Evolutionary conservation across 2,888 invertebrate species (phyloP).

Genomic region (Ophion slaviceki): DNA sequence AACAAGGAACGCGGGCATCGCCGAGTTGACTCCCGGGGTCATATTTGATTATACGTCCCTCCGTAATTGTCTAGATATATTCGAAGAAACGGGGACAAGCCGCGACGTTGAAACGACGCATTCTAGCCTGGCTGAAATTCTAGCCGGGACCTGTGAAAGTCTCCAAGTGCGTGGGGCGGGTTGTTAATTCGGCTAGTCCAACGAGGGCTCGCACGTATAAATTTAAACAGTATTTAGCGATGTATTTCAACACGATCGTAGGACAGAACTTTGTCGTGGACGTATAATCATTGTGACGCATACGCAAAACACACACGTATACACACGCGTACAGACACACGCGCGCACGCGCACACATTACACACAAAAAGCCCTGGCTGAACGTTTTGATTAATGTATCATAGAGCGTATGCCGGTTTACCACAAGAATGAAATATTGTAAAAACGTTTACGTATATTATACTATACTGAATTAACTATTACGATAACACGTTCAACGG

Average conservation of each 20-base stretch:
- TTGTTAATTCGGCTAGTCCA: background rate
- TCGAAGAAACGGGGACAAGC: background rate
- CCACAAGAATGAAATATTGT: constrained; percentile 76
- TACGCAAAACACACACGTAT: background rate
- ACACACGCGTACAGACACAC: constrained; percentile 10
- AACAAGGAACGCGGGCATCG: too few species aligned
- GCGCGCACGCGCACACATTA: background rate
- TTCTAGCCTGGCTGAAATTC: background rate
- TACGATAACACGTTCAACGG: constrained; percentile 74
- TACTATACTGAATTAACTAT: constrained; percentile 44
- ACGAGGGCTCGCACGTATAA: constrained; percentile 15
- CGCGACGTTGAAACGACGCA: background rate
- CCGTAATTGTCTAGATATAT: constrained; percentile 36
- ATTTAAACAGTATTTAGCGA: constrained; percentile 57
- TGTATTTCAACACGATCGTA: constrained; percentile 31
- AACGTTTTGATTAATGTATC: constrained; percentile 52
- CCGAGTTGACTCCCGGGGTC: constrained; percentile 13
- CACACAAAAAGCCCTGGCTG: constrained; percentile 34
- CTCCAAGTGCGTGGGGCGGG: background rate
- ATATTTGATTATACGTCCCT: constrained; percentile 52
- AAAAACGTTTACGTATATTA: constrained; percentile 63
- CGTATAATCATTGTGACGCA: constrained; percentile 52
- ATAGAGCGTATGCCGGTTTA: constrained; percentile 72
- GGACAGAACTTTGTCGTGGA: constrained; percentile 45
- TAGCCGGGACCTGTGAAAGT: background rate